Conservation (phyloP, 92 coral and sea anemone genomes). For the Muricea muricata region DNA sequence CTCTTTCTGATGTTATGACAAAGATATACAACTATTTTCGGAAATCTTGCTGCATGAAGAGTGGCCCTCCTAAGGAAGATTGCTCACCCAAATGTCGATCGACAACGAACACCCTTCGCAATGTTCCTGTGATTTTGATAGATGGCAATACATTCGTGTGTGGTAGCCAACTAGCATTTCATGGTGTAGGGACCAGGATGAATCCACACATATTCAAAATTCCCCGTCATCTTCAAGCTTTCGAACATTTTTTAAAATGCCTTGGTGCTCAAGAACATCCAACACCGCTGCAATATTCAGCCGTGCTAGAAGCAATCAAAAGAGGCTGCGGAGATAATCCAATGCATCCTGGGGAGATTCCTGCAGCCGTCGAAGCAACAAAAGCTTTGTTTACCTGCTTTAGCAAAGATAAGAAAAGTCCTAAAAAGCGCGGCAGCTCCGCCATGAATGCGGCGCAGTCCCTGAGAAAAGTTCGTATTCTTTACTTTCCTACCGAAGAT, state of each 20-base stretch:
- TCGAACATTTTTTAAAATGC: constrained; percentile 72
- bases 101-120: constrained; percentile 41
- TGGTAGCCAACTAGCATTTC: constrained; percentile 78
- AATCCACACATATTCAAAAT: constrained; percentile 80
- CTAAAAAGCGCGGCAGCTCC: not conserved
- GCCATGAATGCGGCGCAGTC: constrained; percentile 59
- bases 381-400: constrained; percentile 77
- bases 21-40: constrained; percentile 64
- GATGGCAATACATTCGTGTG: constrained; percentile 77
- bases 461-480: constrained; percentile 68
- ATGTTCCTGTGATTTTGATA: constrained; percentile 64
- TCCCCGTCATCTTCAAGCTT: constrained; percentile 73
- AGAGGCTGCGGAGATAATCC: constrained; percentile 54
- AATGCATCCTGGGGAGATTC: constrained; percentile 68
- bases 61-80: not conserved
- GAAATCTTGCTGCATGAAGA: constrained; percentile 22
- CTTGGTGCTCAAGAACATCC: constrained; percentile 88
- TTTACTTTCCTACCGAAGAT: constrained; percentile 88
- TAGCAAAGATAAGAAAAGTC: not conserved
- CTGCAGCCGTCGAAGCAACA: constrained; percentile 66
- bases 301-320: constrained; percentile 56
- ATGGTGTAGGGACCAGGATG: constrained; percentile 44
- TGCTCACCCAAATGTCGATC: constrained; percentile 51
- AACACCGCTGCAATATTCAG: constrained; percentile 78
- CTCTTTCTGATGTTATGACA: constrained; percentile 60